Percentiles rank a stretch among this genome's conserved stretches.
phyloP scores from a whole-genome alignment of 2,113 vertebrate species.

The Hippoglossus stenolepis region DNA sequence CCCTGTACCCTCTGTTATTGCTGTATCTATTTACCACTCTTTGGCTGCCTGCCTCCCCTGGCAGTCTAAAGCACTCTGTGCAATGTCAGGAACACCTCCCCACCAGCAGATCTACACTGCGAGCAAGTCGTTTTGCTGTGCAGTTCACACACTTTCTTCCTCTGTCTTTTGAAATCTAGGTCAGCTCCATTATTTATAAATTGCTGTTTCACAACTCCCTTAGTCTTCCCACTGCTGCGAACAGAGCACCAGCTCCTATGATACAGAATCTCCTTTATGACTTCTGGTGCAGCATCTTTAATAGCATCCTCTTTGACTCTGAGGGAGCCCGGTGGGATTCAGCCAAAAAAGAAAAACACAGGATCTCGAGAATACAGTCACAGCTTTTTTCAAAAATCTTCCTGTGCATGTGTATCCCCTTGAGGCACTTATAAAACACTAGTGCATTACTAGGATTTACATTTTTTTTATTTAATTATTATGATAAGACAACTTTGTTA shows the following conservation, averaged over 20 bases:
- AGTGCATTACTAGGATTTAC: neutral
- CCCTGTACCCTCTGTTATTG: conserved; percentile 45
- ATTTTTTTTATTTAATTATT: neutral
- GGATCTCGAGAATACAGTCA: neutral
- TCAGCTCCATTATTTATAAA: conserved; percentile 80
- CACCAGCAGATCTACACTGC: conserved; percentile 50
- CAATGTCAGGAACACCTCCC: conserved; percentile 58
- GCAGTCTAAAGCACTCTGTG: conserved; percentile 58
- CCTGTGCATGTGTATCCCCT: neutral
- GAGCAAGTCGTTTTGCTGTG: conserved; percentile 56
- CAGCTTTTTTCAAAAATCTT: neutral
- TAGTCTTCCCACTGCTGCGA: conserved; percentile 47
- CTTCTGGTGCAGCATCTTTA: conserved; percentile 39
- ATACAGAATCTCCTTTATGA: conserved; percentile 26
- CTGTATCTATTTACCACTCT: conserved; percentile 68
- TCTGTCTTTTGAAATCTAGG: conserved; percentile 77
- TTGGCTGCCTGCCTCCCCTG: conserved; percentile 53
- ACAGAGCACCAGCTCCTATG: conserved; percentile 38
- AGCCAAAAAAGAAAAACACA: neutral
- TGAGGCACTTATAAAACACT: neutral
- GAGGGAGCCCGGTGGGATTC: conserved; percentile 22
- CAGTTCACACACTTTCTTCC: conserved; percentile 57
- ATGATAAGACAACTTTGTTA: neutral
- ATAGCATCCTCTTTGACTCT: conserved; percentile 49
- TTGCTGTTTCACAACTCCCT: conserved; percentile 71